Evolutionary conservation across 2,888 invertebrate genomes (phyloP), one percentile per base, ranked within the genome.

Genomic region (Acanthopleura granulata): DNA sequence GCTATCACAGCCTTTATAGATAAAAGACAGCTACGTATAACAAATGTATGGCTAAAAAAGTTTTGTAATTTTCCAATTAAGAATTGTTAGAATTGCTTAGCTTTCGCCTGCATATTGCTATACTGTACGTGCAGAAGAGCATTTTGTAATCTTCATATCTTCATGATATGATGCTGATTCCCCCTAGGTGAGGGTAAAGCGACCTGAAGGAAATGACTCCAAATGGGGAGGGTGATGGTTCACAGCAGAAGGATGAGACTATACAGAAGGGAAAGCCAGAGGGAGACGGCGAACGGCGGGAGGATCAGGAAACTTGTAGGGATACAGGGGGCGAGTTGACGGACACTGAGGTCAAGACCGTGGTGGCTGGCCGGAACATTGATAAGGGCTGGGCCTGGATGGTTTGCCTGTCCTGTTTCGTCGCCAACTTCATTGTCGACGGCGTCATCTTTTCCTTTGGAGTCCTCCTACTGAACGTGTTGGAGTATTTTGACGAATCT

Each of bases 371-470:
- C 1, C n/a, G 3, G 4, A 12, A 69, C 27, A 25, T 25, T 18
- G 27, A 57, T 12, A 22, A 22, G 22, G 57, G 57, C 0, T 86
- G 86, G 86, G 86, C 85, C 0, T 86, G 86, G 87, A 72, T 84
- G 40, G 87, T 87, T 49, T 87, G 87, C 73, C 75, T 83, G 14
- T 86, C 82, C 14, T 82, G 84, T n/a, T 87, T 87, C 74, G 74
- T 84, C 11, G 76, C 84, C 14, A 86, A 83, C 75, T 86, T 87
- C 75, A 85, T 87, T 29, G 72, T 84, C 25, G 86, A 87, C 73
- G 87, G 87, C 16, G 86, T 86, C 4, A 81, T 85, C 83, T 86
- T 86, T 76, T 86, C 85, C 18, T 87, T 85, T 74, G 87, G 87
- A n/a, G 79, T 87, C 11, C 78, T 86, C 18, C 76, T 86, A 66